Evolutionary conservation across 2,113 vertebrate species (phyloP), one percentile per base, ranked within the genome.

Genomic region (Urocynchramus pylzowi): DNA sequence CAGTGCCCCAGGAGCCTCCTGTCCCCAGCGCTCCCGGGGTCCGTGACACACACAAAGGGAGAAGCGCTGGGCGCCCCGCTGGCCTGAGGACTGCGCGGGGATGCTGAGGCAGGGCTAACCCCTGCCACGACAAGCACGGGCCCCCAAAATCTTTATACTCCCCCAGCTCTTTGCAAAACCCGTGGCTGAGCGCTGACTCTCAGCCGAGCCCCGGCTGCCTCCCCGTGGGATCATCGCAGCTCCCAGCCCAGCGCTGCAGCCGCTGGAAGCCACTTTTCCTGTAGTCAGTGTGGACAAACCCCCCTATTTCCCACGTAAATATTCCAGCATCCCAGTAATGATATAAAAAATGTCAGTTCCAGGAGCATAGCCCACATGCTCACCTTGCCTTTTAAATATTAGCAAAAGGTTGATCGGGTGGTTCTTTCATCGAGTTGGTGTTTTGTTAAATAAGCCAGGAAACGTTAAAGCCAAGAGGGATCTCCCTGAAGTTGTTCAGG

Each of bases 401-500:
- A 53, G 37, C 37, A 10, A 30, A 57, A 83, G 5, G 37, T 47
- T 8, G 41, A 41, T 18, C 8, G 31, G 52, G 31, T 47, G 33
- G 5, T 70, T 53, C 35, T 78, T 49, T 16, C 35, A 22, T 1
- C 88, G 70, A 95, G 65, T 69, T 74, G 75, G 76, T 85, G 93
- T 89, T 95, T 91, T 84, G 60, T 96, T 94, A 76, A 95, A 89
- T 73, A 65, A 84, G 90, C 50, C 86, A 41, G 69, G 59, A 68
- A 95, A 86, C 10, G 67, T 96, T 81, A 76, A 96, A 97, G 96
- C 93, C 76, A n/a, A 93, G 77, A 97, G 67, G 67, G 22, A 21
- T 82, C 60, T 92, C 39, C 8, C 53, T 73, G 37, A 3, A 27
- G n/a, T 59, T 60, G 42, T 33, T 93, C 16, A 65, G 90, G 45